A percentile compares a stretch with the other conserved stretches of the same genome.
These are phyloP conservation scores for Prunella strophiata DNA, from an alignment of 2,797 vertebrate genomes.

Conservation along the genomic window DNA sequence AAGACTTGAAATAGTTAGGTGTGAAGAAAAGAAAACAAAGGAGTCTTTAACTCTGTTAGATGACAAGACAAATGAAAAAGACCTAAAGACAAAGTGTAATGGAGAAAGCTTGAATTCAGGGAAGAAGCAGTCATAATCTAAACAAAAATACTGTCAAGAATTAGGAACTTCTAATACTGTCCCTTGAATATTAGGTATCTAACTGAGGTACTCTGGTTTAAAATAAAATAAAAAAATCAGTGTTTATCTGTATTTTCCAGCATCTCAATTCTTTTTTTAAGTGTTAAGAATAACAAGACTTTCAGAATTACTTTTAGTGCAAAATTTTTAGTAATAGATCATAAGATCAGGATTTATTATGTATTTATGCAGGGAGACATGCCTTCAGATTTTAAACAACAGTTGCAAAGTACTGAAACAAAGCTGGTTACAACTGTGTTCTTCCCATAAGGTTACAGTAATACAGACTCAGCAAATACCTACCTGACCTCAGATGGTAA, in stretches of 20 bases:
- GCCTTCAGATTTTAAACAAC: background rate
- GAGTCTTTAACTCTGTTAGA: background rate
- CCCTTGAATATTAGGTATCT: background rate
- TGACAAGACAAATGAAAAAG: background rate
- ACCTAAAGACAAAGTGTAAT: background rate
- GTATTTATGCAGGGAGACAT: background rate
- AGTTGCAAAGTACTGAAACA: background rate
- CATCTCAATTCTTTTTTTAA: background rate
- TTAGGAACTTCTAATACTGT: background rate
- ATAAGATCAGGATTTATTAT: background rate
- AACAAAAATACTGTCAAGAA: background rate
- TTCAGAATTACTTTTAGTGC: background rate
- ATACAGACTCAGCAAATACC: constrained; percentile 74
- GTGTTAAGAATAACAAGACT: background rate
- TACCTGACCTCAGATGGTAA: constrained; percentile 80
- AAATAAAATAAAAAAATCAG: background rate
- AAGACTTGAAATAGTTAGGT: background rate
- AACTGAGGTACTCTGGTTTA: background rate
- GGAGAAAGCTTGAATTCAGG: background rate
- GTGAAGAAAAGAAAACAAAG: background rate
- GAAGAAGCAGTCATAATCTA: background rate
- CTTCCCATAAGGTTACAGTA: constrained; percentile 79
- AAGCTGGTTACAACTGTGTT: background rate
- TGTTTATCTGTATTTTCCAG: background rate
- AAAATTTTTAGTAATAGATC: background rate